phyloP scores from a whole-genome alignment of 1,140 invertebrate species.

The Drosophila biarmipes region DNA sequence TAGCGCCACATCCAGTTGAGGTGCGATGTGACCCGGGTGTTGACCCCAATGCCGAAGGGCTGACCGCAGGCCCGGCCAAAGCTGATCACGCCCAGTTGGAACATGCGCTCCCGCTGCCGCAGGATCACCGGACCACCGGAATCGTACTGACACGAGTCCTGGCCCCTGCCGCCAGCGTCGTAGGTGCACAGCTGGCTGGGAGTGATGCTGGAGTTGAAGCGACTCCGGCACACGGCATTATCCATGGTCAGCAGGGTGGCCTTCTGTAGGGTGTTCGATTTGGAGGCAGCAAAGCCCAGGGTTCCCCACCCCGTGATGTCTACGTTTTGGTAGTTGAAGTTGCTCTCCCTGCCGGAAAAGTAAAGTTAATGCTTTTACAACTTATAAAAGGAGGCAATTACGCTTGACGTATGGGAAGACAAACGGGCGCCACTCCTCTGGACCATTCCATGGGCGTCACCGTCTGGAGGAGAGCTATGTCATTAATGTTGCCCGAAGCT shows the following conservation, averaged over 20 bases:
- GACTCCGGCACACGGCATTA: slow-evolving; percentile 45
- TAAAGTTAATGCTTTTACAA: not conserved
- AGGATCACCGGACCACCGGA: slow-evolving; percentile 78
- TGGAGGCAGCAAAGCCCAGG: slow-evolving; percentile 57
- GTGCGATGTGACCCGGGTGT: slow-evolving; percentile 88
- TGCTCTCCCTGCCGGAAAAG: slow-evolving; percentile 16
- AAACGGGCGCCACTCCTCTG: slow-evolving; percentile 75
- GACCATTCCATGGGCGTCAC: slow-evolving; percentile 56
- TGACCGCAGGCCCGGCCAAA: slow-evolving; percentile 87
- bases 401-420: slow-evolving; percentile 64
- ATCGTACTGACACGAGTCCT: slow-evolving; percentile 78
- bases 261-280: slow-evolving; percentile 75
- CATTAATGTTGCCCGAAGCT: slow-evolving; percentile 46
- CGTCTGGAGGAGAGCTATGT: slow-evolving; percentile 68
- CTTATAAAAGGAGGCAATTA: slow-evolving; percentile 28
- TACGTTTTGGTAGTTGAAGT: slow-evolving; percentile 52
- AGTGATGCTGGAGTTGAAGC: slow-evolving; percentile 53
- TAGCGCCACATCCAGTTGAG: slow-evolving; percentile 87
- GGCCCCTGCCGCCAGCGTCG: slow-evolving; percentile 52
- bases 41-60: slow-evolving; percentile 86
- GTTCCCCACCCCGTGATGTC: slow-evolving; percentile 78
- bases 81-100: slow-evolving; percentile 87
- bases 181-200: slow-evolving; percentile 69
- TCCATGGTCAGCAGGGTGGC: slow-evolving; percentile 57
- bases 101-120: slow-evolving; percentile 48